Percentiles rank a stretch among this genome's conserved stretches.
Conservation (phyloP, 2,113 vertebrate genomes). For the Nerophis lumbriciformis region DNA sequence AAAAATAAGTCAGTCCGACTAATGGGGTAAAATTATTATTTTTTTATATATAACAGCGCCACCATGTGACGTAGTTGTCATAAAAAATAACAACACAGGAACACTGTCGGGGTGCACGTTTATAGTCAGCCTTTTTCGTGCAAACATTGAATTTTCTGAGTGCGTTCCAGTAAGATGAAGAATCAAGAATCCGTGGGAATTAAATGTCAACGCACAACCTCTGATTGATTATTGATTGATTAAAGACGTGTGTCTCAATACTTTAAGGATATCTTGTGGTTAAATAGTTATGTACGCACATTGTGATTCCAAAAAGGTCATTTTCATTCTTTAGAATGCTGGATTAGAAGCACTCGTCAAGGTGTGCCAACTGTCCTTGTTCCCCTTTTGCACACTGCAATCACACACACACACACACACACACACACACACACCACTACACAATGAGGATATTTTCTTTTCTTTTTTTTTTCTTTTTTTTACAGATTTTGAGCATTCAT, state of each 20-base stretch:
- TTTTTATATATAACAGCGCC: too few species aligned
- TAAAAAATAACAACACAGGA: too few species aligned
- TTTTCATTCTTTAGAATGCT: constrained; percentile 47
- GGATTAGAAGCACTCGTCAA: constrained; percentile 49
- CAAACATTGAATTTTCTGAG: too few species aligned
- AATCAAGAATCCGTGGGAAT: too few species aligned
- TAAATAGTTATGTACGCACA: neutral
- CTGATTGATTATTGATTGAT: neutral
- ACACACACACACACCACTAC: constrained; percentile 17
- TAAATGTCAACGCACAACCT: too few species aligned
- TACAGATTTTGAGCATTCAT: constrained; percentile 34
- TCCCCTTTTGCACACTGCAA: constrained; percentile 15
- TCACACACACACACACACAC: constrained; percentile 5
- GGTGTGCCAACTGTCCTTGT: constrained; percentile 52
- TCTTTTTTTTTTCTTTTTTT: neutral
- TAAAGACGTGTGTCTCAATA: neutral
- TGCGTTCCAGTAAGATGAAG: too few species aligned
- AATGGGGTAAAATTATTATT: too few species aligned
- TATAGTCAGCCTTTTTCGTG: too few species aligned
- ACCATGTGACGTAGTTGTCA: too few species aligned
- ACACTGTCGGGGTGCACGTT: too few species aligned
- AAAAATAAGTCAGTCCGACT: too few species aligned
- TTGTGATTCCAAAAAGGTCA: neutral
- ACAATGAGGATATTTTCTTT: constrained; percentile 10
- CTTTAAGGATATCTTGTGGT: neutral